Percentiles rank a stretch among this genome's conserved stretches.
Conservation (phyloP, 2,113 vertebrate genomes). For the Pavo muticus region DNA sequence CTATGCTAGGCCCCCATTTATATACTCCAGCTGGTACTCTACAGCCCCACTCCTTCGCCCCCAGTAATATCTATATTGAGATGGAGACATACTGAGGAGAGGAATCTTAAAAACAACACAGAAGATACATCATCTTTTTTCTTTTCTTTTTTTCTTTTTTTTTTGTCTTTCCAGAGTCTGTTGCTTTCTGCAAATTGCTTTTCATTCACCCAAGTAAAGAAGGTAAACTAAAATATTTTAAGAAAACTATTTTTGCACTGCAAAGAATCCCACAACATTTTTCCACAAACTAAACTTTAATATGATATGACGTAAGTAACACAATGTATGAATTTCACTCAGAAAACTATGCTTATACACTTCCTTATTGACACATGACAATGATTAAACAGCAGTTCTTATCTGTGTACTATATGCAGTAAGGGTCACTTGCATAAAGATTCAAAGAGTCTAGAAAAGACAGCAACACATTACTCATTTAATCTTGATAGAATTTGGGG, state of each 20-base stretch:
- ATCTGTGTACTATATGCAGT: rapidly evolving
- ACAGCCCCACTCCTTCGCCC: not conserved
- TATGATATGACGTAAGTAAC: not conserved
- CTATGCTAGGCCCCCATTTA: constrained; percentile 24
- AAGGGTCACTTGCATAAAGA: not conserved
- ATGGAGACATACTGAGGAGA: not conserved
- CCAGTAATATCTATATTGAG: constrained; percentile 30
- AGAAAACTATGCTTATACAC: not conserved
- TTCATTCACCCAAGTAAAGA: not conserved
- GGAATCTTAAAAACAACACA: constrained; percentile 5
- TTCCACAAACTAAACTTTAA: not conserved
- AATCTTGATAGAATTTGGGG: not conserved
- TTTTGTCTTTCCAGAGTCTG: not conserved
- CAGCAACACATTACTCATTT: not conserved
- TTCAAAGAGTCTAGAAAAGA: not conserved
- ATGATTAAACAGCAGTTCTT: not conserved
- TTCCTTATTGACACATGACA: not conserved
- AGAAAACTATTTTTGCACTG: not conserved
- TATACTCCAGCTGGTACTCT: constrained; percentile 23
- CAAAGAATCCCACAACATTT: not conserved
- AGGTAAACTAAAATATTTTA: not conserved
- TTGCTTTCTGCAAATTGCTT: not conserved
- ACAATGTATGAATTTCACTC: not conserved
- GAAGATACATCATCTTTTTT: not conserved
- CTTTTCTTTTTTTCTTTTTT: not conserved